These are phyloP conservation scores for Paramormyrops hopkinsi DNA, from an alignment of 2,797 vertebrate genomes.

Conservation along the genomic window DNA sequence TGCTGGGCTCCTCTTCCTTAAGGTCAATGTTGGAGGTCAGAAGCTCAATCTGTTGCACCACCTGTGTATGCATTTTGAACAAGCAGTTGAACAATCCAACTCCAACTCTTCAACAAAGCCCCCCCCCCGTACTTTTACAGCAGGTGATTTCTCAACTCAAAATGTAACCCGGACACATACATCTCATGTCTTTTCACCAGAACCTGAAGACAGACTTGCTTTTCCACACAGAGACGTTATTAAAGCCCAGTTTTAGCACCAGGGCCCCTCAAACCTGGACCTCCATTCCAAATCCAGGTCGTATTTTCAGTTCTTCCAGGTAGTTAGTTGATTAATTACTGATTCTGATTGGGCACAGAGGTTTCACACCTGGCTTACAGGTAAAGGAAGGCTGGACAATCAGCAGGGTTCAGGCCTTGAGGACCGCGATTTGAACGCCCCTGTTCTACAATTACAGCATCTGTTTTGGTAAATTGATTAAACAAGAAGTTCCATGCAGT, in stretches of 20 bases:
- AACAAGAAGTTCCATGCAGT: neutral
- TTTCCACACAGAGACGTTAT: constrained; percentile 54
- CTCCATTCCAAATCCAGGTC: neutral
- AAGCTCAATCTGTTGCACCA: constrained; percentile 71
- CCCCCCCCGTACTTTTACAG: too few species aligned
- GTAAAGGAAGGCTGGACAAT: neutral
- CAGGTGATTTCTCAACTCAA: neutral
- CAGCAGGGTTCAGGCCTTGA: neutral
- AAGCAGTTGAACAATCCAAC: constrained; percentile 14
- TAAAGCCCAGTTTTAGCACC: constrained; percentile 38
- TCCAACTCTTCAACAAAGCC: neutral
- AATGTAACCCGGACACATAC: neutral
- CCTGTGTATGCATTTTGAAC: constrained; percentile 49
- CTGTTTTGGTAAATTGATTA: constrained; percentile 39
- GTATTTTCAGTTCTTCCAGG: neutral
- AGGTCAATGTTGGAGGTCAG: constrained; percentile 68
- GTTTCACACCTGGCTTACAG: neutral
- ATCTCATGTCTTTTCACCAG: constrained; percentile 41
- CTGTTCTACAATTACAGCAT: constrained; percentile 54
- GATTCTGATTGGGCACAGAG: neutral
- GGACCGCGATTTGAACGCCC: neutral
- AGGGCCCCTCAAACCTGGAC: neutral
- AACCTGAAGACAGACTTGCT: constrained; percentile 41
- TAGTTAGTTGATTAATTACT: neutral
- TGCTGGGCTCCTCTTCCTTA: constrained; percentile 39